Evolutionary conservation across 2,113 vertebrate species (phyloP).

Genomic region (Oxyura jamaicensis): DNA sequence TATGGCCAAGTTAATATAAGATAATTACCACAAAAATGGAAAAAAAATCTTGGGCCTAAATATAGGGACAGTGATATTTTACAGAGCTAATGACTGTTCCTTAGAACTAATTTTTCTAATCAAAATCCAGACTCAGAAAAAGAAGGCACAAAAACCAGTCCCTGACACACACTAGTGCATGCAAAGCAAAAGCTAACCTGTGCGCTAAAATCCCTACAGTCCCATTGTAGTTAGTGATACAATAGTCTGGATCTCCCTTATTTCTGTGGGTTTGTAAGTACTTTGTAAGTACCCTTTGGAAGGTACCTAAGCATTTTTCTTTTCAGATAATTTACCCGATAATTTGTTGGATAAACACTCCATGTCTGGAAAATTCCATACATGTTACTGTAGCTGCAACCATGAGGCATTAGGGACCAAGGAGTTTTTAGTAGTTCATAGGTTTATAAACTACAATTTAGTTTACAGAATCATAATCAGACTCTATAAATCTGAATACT

Average conservation of each 20-base stretch:
- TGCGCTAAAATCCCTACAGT: not conserved
- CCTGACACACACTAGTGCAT: not conserved
- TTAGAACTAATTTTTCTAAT: not conserved
- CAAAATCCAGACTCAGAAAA: not conserved
- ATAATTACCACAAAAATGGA: not conserved
- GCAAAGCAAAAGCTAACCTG: not conserved
- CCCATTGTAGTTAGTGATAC: not conserved
- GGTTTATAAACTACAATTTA: not conserved
- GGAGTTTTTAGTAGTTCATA: not conserved
- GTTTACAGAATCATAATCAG: not conserved
- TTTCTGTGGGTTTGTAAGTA: not conserved
- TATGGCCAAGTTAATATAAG: not conserved
- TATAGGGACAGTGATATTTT: not conserved
- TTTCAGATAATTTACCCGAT: not conserved
- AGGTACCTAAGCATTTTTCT: not conserved
- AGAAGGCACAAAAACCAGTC: not conserved
- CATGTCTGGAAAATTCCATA: not conserved
- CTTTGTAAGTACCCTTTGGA: not conserved
- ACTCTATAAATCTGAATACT: not conserved
- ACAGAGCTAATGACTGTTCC: not conserved
- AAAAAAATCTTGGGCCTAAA: not conserved
- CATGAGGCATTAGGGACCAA: not conserved
- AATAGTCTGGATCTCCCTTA: not conserved
- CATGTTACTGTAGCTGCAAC: not conserved
- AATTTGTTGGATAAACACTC: not conserved